Evolutionary conservation across 1,140 invertebrate species (phyloP).

Genomic region (Pseudomyrmex cubaensis): DNA sequence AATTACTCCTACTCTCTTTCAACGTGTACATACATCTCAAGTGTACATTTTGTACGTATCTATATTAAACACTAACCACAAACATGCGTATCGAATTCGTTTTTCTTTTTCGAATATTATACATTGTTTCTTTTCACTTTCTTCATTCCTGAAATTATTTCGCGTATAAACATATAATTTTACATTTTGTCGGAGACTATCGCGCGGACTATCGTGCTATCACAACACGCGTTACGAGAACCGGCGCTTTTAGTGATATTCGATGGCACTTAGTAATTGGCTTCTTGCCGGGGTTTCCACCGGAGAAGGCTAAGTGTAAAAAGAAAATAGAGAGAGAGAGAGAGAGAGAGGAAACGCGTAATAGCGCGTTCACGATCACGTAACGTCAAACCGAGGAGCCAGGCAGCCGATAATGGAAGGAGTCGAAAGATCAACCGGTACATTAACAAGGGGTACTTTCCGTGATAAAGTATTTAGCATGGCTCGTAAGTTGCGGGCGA

Average conservation of each 20-base stretch:
- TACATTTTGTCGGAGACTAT: not conserved
- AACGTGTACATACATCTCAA: no score
- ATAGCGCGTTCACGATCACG: slow-evolving; percentile 37
- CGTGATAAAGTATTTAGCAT: slow-evolving; percentile 67
- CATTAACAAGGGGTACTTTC: slow-evolving; percentile 63
- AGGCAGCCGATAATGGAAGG: slow-evolving; percentile 31
- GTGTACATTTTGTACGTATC: no score
- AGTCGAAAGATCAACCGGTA: slow-evolving; percentile 57
- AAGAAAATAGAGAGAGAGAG: not conserved
- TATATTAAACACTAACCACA: no score
- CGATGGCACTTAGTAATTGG: slow-evolving; percentile 48
- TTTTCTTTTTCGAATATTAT: no score
- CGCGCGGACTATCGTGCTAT: not conserved
- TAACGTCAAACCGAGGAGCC: slow-evolving; percentile 3
- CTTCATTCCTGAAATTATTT: not conserved
- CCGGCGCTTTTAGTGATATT: slow-evolving; percentile 3
- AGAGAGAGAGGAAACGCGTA: not conserved
- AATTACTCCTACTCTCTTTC: no score
- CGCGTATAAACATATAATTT: not conserved
- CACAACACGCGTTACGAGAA: slow-evolving; percentile 10
- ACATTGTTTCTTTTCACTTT: no score
- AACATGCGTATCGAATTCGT: no score
- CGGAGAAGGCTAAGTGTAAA: not conserved
- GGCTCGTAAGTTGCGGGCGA: slow-evolving; percentile 46
- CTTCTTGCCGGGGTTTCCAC: slow-evolving; percentile 20